Evolutionary conservation across 2,113 vertebrate species (phyloP), one percentile per base, ranked within the genome.

Genomic region (Nibea albiflora): DNA sequence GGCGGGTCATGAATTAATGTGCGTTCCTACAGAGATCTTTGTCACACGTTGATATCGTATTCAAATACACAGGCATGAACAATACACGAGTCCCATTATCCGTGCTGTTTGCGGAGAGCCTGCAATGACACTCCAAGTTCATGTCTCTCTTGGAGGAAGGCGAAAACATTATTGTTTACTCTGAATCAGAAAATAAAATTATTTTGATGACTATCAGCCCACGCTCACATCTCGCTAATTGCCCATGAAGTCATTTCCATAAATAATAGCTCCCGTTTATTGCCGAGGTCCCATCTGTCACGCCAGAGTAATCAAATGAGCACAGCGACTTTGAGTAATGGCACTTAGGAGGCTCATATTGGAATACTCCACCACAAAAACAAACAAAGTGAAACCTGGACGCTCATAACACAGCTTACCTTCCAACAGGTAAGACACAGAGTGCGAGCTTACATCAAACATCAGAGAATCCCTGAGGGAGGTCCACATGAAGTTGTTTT

Each of bases 191-290:
- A 87, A 86, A 75, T 76, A 57, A 70, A 85, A 90, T 82, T 52
- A 80, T 78, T 81, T 66, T 79, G 63, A 76, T 83, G 78, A 88
- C 78, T 64, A 78, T 78, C 83, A 72, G 52, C 85, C 85, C 67
- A 84, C 64, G n/a, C 74, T 78, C 61, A 56, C 73, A 81, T 83
- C 83, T 72, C 35, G 57, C 86, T 92, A 93, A 94, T 92, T 93
- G 78, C 68, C 69, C 85, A 72, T 87, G 81, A 89, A 89, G 84
- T 61, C 56, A 92, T 93, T 94, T 91, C 86, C 90, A 91, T 93
- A 88, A 92, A 90, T 92, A 92, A 92, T 76, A 83, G 49, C 82
- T 87, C 53, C 78, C 73, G 80, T 85, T 92, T 85, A 89, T 87
- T 83, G 60, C 82, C 31, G 56, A 78, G 52, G 80, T 44, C 54